phyloP scores from a whole-genome alignment of 2,888 invertebrate species.

The Meiosimyza platycephala region DNA sequence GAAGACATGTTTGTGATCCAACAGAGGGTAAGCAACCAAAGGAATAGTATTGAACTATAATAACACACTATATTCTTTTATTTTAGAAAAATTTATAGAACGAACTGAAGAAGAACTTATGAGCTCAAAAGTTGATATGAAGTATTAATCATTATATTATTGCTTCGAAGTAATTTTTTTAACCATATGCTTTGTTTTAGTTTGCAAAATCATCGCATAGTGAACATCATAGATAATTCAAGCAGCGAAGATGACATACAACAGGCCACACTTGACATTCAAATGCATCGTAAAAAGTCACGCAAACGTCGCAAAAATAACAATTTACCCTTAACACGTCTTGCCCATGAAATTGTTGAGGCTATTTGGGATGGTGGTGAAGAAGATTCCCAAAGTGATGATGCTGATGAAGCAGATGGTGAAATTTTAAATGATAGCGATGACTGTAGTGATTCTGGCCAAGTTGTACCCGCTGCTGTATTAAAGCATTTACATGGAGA shows the following conservation, averaged over 20 bases:
- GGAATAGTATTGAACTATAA: background rate
- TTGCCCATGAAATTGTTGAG: slow-evolving; percentile 70
- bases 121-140: slow-evolving; percentile 56
- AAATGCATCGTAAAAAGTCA: slow-evolving; percentile 62
- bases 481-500: slow-evolving; percentile 68
- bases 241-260: slow-evolving; percentile 62
- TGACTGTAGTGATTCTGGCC: slow-evolving; percentile 66
- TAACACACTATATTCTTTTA: slow-evolving; percentile 7
- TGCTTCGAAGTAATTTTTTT: background rate
- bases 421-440: slow-evolving; percentile 66
- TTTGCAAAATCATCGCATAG: slow-evolving; percentile 63
- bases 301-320: slow-evolving; percentile 63
- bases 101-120: slow-evolving; percentile 54
- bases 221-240: slow-evolving; percentile 64
- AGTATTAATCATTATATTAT: slow-evolving; percentile 49
- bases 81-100: slow-evolving; percentile 55
- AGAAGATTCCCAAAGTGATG: slow-evolving; percentile 71
- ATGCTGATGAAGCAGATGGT: slow-evolving; percentile 63
- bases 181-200: slow-evolving; percentile 34
- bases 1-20: slow-evolving; percentile 63
- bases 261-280: slow-evolving; percentile 59
- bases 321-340: slow-evolving; percentile 57
- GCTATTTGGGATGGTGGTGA: slow-evolving; percentile 74
- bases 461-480: slow-evolving; percentile 64
- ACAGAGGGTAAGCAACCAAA: slow-evolving; percentile 50